Evolutionary conservation across 2,888 invertebrate species (phyloP).

Genomic region (Gari tellinella): DNA sequence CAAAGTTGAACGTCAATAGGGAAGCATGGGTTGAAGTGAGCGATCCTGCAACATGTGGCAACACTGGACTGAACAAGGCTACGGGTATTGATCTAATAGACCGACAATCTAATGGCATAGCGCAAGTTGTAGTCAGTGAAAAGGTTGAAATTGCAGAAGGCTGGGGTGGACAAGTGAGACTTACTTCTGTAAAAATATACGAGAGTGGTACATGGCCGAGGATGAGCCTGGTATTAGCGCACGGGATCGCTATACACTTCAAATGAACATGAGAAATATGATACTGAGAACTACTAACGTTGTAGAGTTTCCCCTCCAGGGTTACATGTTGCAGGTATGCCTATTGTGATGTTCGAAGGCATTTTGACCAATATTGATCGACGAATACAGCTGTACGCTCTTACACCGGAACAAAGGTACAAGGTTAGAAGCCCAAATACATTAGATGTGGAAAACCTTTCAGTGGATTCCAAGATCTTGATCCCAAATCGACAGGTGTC

Average conservation of each 20-base stretch:
- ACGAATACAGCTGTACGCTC: conserved; percentile 17
- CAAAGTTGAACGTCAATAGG: conserved; percentile 12
- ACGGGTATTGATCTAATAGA: conserved; percentile 37
- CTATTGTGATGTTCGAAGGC: conserved; percentile 45
- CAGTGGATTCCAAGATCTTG: conserved; percentile 38
- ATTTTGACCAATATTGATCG: conserved; percentile 43
- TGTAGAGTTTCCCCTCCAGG: conserved; percentile 20
- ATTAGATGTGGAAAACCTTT: conserved; percentile 44
- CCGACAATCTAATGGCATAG: conserved; percentile 38
- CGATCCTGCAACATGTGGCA: not conserved
- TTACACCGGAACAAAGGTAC: conserved; percentile 14
- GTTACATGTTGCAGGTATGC: conserved; percentile 31
- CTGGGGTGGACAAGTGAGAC: conserved; percentile 25
- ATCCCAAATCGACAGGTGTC: conserved; percentile 12
- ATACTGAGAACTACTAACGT: conserved; percentile 7
- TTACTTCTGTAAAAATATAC: conserved; percentile 25
- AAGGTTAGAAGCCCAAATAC: conserved; percentile 33
- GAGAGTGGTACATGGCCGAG: conserved; percentile 48
- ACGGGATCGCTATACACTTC: conserved; percentile 1
- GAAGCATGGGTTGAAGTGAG: conserved; percentile 40
- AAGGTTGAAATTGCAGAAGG: conserved; percentile 34
- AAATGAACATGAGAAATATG: conserved; percentile 18
- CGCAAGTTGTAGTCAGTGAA: conserved; percentile 22
- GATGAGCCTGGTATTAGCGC: conserved; percentile 30
- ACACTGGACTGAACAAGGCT: conserved; percentile 30